Percentiles rank a stretch among this genome's conserved stretches.
These are phyloP conservation scores for Ophioderma brevispina DNA, from an alignment of 35 echinoderm and acorn worm species.

Conservation along the genomic window DNA sequence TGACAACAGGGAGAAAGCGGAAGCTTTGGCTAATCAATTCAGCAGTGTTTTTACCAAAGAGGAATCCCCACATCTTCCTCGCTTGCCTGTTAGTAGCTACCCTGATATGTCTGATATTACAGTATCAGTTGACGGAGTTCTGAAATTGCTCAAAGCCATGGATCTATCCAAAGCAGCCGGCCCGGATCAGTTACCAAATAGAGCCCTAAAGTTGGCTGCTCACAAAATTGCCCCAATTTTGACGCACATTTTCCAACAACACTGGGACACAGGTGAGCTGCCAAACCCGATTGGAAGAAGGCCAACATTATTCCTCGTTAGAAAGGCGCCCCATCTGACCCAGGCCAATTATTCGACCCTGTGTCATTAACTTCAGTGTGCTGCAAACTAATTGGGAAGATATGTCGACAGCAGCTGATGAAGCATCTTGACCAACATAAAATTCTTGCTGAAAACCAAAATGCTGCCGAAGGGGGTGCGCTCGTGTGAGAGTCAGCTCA, in stretches of 20 bases:
- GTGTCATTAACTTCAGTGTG: too few relatives aligned
- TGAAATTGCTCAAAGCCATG: conserved; percentile 26
- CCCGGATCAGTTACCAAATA: conserved; percentile 30
- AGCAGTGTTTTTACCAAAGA: conserved; percentile 37
- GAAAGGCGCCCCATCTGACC: conserved; percentile 24
- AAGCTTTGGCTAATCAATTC: conserved; percentile 28
- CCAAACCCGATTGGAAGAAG: conserved; percentile 38
- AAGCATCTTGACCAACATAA: too few relatives aligned
- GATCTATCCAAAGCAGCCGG: conserved; percentile 40
- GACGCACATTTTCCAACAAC: conserved; percentile 40
- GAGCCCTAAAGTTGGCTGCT: conserved; percentile 19
- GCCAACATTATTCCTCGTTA: conserved; percentile 51
- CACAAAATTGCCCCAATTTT: conserved; percentile 17
- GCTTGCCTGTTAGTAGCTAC: neutral
- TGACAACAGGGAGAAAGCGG: neutral
- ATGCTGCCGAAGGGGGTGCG: too few relatives aligned
- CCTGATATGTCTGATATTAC: conserved; percentile 25
- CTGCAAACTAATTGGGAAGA: too few relatives aligned
- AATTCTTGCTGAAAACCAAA: too few relatives aligned
- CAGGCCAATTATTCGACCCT: conserved; percentile 43
- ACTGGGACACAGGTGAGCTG: conserved; percentile 18
- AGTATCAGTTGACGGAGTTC: conserved; percentile 13
- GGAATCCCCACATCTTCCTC: too few relatives aligned
- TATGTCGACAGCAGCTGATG: too few relatives aligned
- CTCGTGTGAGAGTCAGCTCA: too few relatives aligned